Evolutionary conservation across 30 jellyfish, hydroid and myxozoan genomes (phyloP).

Genomic region (Clytia hemisphaerica): DNA sequence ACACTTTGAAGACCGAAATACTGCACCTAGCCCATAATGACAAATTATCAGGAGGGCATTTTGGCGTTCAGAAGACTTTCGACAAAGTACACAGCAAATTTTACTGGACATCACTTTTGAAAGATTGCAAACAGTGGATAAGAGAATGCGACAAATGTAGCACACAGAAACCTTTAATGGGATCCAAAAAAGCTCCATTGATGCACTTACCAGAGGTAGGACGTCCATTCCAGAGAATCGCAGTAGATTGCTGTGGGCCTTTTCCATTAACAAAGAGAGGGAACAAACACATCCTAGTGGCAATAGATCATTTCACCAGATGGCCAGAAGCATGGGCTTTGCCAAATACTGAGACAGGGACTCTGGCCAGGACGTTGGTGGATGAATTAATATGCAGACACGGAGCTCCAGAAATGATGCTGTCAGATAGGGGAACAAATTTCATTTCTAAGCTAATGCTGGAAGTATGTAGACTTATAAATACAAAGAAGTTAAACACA

Average conservation of each 20-base stretch:
- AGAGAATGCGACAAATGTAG: conserved; percentile 33
- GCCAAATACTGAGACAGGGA: conserved; percentile 32
- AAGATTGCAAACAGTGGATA: conserved; percentile 5
- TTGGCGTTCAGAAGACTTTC: conserved; percentile 30
- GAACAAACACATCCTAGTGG: conserved; percentile 44
- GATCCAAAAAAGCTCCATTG: conserved; percentile 25
- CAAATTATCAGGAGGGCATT: too few relatives aligned
- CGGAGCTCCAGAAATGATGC: conserved; percentile 32
- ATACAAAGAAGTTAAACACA: conserved; percentile 41
- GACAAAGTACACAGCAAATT: conserved; percentile 15
- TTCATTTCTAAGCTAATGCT: conserved; percentile 31
- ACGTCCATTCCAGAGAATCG: conserved; percentile 40
- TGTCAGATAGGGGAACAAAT: conserved; percentile 47
- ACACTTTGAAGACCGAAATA: too few relatives aligned
- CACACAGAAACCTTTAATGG: not conserved
- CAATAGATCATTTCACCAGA: conserved; percentile 46
- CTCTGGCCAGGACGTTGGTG: conserved; percentile 38
- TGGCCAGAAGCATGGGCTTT: conserved; percentile 53
- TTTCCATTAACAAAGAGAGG: conserved; percentile 45
- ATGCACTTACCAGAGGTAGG: conserved; percentile 28
- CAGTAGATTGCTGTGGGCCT: conserved; percentile 50
- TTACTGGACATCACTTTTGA: conserved; percentile 41
- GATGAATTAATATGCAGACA: conserved; percentile 23
- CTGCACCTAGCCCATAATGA: too few relatives aligned
- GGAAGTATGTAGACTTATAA: conserved; percentile 22